Conservation (phyloP, 2,888 invertebrate species). For the Callyntrura sp. region DNA sequence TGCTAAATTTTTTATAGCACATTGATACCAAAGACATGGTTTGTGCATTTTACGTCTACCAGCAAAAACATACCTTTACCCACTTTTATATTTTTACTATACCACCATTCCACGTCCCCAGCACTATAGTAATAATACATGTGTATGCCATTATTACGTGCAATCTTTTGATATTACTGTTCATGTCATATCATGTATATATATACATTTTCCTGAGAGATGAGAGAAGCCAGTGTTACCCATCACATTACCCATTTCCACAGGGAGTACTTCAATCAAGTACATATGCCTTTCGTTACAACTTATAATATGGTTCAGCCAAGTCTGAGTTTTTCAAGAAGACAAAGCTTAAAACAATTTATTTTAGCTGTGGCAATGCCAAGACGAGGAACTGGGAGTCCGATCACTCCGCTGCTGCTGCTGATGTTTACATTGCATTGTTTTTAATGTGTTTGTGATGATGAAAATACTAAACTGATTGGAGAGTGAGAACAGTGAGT, state of each 20-base stretch:
- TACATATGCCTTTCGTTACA: too few relatives aligned
- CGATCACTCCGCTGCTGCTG: neutral
- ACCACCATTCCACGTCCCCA: too few relatives aligned
- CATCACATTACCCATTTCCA: constrained; percentile 23
- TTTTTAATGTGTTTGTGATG: neutral
- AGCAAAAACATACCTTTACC: too few relatives aligned
- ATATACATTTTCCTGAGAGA: neutral
- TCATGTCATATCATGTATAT: neutral
- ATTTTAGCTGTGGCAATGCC: constrained; percentile 14
- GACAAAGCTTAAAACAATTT: constrained; percentile 47
- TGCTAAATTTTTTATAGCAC: neutral
- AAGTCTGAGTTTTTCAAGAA: constrained; percentile 41
- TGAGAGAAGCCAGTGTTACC: neutral
- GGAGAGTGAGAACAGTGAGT: constrained; percentile 11
- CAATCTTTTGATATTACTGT: constrained; percentile 16
- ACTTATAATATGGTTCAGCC: neutral
- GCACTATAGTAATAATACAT: too few relatives aligned
- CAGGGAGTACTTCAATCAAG: neutral
- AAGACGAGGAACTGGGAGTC: constrained; percentile 37
- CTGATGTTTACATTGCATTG: too few relatives aligned
- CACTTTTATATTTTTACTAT: too few relatives aligned
- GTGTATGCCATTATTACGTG: too few relatives aligned
- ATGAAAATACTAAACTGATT: too few relatives aligned
- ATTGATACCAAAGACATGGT: neutral
- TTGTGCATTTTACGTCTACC: neutral